Conservation (phyloP, 2,888 invertebrate species). For the Plutella xylostella region DNA sequence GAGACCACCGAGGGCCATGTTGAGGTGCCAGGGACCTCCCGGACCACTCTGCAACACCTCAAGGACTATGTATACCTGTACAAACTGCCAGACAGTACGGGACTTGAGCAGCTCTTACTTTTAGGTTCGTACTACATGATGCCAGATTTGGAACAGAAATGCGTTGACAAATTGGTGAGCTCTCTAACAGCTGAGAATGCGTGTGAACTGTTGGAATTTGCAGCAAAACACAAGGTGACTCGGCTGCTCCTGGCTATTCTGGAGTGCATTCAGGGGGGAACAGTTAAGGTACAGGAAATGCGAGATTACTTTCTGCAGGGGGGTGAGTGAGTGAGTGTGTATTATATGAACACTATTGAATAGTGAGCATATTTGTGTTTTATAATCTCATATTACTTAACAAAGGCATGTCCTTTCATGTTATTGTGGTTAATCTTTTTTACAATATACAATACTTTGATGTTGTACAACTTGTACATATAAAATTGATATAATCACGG, state of each 20-base stretch:
- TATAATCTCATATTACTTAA: no score
- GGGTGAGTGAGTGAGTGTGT: no score
- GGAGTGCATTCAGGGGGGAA: conserved; percentile 26
- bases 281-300: conserved; percentile 27
- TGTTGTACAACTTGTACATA: no score
- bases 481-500: no score
- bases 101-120: conserved; percentile 30
- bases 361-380: no score
- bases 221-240: conserved; percentile 30
- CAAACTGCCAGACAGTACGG: conserved; percentile 27
- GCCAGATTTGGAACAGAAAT: conserved; percentile 33
- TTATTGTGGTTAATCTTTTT: no score
- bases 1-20: conserved; percentile 31
- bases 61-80: conserved; percentile 36
- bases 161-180: conserved; percentile 29
- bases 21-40: conserved; percentile 29
- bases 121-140: conserved; percentile 36
- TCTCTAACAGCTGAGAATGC: conserved; percentile 21
- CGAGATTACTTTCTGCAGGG: conserved; percentile 20
- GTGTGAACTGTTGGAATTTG: conserved; percentile 31
- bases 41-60: conserved; percentile 28
- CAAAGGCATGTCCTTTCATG: no score
- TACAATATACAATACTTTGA: no score
- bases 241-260: conserved; percentile 29
- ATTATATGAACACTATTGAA: no score